Evolutionary conservation across 2,797 vertebrate genomes (phyloP), one percentile per base, ranked within the genome.

Genomic region (Lepilemur ruficaudatus): DNA sequence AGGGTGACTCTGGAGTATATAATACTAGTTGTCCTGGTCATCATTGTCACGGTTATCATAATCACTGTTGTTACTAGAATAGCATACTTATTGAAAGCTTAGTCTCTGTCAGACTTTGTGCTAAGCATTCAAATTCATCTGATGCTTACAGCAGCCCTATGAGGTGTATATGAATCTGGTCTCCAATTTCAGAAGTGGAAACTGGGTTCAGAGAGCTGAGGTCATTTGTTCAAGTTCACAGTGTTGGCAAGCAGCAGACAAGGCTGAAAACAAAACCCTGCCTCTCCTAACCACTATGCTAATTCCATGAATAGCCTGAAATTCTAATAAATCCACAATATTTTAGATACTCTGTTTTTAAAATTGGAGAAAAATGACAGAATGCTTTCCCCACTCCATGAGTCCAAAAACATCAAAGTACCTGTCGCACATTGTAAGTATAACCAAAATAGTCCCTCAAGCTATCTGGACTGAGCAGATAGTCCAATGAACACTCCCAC

Each of bases 11-110:
- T 50, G 6, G 78, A 35, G 41, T 85, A 12, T 14, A 2, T 30
- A 28, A 78, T 25, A 25, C n/a, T 43, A 23, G 30, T 28, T 18
- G 2, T 30, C 30, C 30, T 43, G 18, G 12, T 25, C 23, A 48
- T 52, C 1, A 2, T 4, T 9, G 14, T 14, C n/a, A 5, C 2
- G 0, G 2, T 46, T 1, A 43, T n/a, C 35, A 30, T 15, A 9
- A 13, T 55, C 48, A 18, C 43, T 63, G 7, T 14, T n/a, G 59
- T 22, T 17, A 28, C 5, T 81, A 65, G 50, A 25, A 81, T 12
- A n/a, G 15, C 2, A 15, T 25, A 4, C 5, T 69, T 35, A 20
- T 0, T 55, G 65, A 61, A 59, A 41, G 25, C 41, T 38, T 3
- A 63, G 32, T 43, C 20, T 70, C 43, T 30, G 2, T 25, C 23